These are phyloP conservation scores for Drosophila repleta DNA, from an alignment of 1,140 invertebrate genomes.

Conservation along the genomic window DNA sequence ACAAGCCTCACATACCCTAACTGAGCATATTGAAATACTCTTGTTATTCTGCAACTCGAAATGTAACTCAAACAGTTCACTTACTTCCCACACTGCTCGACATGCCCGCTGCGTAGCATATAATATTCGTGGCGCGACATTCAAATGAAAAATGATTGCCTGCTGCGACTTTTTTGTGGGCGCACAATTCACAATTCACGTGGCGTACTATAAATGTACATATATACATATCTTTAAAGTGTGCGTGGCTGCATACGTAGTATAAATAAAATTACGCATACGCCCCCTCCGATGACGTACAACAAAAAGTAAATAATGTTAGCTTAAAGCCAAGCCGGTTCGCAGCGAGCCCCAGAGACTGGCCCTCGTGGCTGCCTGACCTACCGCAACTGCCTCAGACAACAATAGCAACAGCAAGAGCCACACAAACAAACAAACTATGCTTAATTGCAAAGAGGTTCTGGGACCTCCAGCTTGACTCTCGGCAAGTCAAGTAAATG, in stretches of 20 bases:
- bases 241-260: constrained; percentile 7
- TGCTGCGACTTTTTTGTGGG: constrained; percentile 29
- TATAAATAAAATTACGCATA: constrained; percentile 58
- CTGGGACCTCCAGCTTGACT: constrained; percentile 18
- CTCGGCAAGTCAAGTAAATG: constrained; percentile 60
- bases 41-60: constrained; percentile 7
- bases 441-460: constrained; percentile 59
- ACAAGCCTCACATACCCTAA: neutral
- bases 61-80: constrained; percentile 14
- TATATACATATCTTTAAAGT: constrained; percentile 31
- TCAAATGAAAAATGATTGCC: constrained; percentile 61
- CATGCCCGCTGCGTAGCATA: neutral
- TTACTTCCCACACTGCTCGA: neutral
- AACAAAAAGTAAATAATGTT: constrained; percentile 14
- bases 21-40: neutral
- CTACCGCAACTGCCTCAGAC: constrained; percentile 40
- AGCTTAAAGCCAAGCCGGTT: constrained; percentile 18
- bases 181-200: constrained; percentile 10
- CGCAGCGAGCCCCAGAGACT: neutral
- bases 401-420: neutral
- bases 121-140: constrained; percentile 42
- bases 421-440: constrained; percentile 51
- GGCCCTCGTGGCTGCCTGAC: constrained; percentile 33
- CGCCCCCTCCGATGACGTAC: constrained; percentile 9
- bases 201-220: neutral